A percentile compares a stretch with the other conserved stretches of the same genome.
Conservation (phyloP, 2,113 vertebrate genomes). For the Entelurus aequoreus region DNA sequence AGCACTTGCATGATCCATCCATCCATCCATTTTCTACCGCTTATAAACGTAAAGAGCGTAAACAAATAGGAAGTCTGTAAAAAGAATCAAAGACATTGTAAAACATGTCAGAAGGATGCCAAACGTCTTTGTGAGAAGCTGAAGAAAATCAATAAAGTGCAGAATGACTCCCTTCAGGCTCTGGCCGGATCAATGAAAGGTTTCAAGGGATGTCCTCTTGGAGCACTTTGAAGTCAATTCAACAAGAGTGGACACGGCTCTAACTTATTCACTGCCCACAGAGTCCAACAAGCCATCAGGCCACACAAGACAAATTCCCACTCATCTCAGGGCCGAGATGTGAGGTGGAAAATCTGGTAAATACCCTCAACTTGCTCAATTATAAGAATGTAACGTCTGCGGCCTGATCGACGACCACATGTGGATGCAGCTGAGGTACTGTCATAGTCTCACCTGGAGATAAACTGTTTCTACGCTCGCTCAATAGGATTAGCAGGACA, state of each 20-base stretch:
- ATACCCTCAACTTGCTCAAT: conserved; percentile 27
- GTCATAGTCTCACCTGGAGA: conserved; percentile 33
- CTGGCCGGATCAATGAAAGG: conserved; percentile 1
- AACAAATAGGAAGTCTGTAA: no score
- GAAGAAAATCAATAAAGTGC: conserved; percentile 11
- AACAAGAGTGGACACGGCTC: conserved; percentile 5
- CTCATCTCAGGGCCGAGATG: conserved; percentile 36
- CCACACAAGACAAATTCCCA: conserved; percentile 32
- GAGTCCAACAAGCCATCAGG: conserved; percentile 52
- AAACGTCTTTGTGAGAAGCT: conserved; percentile 42
- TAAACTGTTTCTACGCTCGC: neutral
- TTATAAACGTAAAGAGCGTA: no score
- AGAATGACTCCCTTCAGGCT: conserved; percentile 1
- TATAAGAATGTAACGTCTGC: conserved; percentile 56
- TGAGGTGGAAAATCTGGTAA: conserved; percentile 23
- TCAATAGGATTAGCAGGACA: neutral
- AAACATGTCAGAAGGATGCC: conserved; percentile 31
- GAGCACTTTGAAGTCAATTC: conserved; percentile 23
- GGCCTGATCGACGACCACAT: conserved; percentile 1
- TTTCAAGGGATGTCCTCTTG: conserved; percentile 2
- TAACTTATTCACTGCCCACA: conserved; percentile 46
- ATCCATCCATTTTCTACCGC: no score
- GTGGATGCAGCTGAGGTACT: no score
- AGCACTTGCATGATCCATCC: no score
- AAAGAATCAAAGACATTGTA: neutral